Conservation (phyloP, 2,888 invertebrate species). For the Temnothorax ravouxi region DNA sequence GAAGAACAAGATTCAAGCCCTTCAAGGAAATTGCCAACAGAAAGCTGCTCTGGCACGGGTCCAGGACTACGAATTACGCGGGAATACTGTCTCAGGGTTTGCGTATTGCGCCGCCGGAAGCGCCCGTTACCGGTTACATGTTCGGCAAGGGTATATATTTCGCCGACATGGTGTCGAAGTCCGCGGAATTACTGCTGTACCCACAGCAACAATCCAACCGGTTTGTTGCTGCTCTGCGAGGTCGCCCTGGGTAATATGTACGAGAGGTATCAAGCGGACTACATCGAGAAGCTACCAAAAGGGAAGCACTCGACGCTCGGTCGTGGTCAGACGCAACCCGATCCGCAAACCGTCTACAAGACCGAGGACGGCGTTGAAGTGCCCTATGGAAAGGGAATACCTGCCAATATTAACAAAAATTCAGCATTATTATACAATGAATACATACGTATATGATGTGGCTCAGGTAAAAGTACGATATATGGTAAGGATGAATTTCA, state of each 20-base stretch:
- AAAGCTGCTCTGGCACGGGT: slow-evolving; percentile 98
- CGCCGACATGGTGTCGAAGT: slow-evolving; percentile 99
- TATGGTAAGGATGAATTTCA: slow-evolving; percentile 94
- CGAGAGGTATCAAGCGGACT: slow-evolving; percentile 91
- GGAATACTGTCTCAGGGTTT: slow-evolving; percentile 97
- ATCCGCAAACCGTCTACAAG: slow-evolving; percentile 89
- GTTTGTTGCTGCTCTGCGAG: slow-evolving; percentile 96
- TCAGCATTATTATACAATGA: slow-evolving; percentile 95
- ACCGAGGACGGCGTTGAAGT: slow-evolving; percentile 92
- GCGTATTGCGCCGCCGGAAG: slow-evolving; percentile 99
- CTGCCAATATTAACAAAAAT: slow-evolving; percentile 84
- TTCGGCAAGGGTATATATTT: slow-evolving; percentile 97
- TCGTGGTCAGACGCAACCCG: slow-evolving; percentile 94
- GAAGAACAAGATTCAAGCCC: slow-evolving; percentile 95
- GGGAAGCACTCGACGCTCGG: slow-evolving; percentile 97
- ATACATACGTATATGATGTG: slow-evolving; percentile 97
- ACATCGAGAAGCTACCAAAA: slow-evolving; percentile 92
- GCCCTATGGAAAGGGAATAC: slow-evolving; percentile 91
- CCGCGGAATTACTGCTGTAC: slow-evolving; percentile 98
- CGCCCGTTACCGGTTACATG: slow-evolving; percentile 98
- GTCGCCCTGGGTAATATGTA: slow-evolving; percentile 98
- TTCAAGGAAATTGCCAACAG: slow-evolving; percentile 95
- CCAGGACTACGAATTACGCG: slow-evolving; percentile 96
- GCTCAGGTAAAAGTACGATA: slow-evolving; percentile 97
- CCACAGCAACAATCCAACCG: slow-evolving; percentile 90